Evolutionary conservation across 2,113 vertebrate genomes (phyloP).

Genomic region (Pangasianodon gigas): DNA sequence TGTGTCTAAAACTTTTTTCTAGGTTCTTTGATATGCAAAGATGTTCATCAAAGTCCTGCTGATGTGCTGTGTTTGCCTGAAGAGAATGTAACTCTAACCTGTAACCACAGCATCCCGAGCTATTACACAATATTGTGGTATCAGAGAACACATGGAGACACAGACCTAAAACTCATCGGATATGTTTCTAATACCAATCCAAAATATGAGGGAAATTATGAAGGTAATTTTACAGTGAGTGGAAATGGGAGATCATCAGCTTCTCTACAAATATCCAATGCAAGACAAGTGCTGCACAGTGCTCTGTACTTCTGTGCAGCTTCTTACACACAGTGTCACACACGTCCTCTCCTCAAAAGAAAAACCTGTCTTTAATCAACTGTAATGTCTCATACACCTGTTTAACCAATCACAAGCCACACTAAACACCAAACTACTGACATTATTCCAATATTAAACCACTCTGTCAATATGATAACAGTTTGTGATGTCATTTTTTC

Average conservation of each 20-base stretch:
- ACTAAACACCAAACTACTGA: background rate
- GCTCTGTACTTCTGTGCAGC: conserved; percentile 49
- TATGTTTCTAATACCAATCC: background rate
- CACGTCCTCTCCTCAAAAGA: background rate
- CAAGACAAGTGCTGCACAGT: background rate
- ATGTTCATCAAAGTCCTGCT: conserved; percentile 45
- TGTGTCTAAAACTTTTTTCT: background rate
- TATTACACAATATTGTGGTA: conserved; percentile 49
- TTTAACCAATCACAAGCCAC: background rate
- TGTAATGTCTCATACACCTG: conserved; percentile 22
- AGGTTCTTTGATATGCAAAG: background rate
- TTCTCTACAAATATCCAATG: conserved; percentile 47
- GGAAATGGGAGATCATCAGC: conserved; percentile 57
- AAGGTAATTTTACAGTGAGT: conserved; percentile 48
- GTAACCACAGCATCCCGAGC: conserved; percentile 19
- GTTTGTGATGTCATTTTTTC: background rate
- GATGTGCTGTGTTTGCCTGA: conserved; percentile 20
- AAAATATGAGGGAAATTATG: conserved; percentile 9
- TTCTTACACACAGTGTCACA: conserved; percentile 39
- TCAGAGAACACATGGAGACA: conserved; percentile 27
- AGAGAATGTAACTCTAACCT: conserved; percentile 30
- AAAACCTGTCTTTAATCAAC: conserved; percentile 19
- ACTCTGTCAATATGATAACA: background rate
- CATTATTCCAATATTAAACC: background rate
- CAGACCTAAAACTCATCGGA: conserved; percentile 37